phyloP scores from a whole-genome alignment of 2,113 vertebrate genomes.

The Platysteira castanea region DNA sequence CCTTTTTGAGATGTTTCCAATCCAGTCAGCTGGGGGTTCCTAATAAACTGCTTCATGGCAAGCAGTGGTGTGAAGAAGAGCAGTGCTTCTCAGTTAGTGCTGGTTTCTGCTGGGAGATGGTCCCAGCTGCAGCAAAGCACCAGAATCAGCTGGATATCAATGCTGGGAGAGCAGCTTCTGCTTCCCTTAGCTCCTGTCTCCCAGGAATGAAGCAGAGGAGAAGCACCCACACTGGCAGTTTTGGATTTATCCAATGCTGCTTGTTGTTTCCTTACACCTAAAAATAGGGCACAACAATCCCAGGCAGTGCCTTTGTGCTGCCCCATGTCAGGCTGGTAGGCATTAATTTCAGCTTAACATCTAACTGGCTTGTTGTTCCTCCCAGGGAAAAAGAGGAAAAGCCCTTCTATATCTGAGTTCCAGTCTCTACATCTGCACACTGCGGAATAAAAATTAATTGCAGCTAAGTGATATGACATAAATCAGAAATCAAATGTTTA shows the following conservation, averaged over 20 bases:
- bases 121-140: neutral
- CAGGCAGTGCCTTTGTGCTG: neutral
- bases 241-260: neutral
- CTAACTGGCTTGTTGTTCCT: neutral
- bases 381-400: neutral
- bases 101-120: neutral
- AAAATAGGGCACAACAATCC: neutral
- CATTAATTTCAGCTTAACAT: neutral
- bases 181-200: neutral
- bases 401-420: accelerated
- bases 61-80: neutral
- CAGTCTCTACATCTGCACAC: neutral
- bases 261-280: neutral
- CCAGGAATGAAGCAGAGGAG: neutral
- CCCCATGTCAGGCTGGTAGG: neutral
- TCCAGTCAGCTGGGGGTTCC: neutral
- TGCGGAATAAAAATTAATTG: neutral
- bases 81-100: neutral
- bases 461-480: neutral
- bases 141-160: neutral
- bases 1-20: neutral
- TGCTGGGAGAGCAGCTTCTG: neutral
- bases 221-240: neutral
- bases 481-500: neutral
- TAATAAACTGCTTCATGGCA: neutral